Evolutionary conservation across 2,113 vertebrate genomes (phyloP), one percentile per base, ranked within the genome.

Genomic region (Regulus satrapa): DNA sequence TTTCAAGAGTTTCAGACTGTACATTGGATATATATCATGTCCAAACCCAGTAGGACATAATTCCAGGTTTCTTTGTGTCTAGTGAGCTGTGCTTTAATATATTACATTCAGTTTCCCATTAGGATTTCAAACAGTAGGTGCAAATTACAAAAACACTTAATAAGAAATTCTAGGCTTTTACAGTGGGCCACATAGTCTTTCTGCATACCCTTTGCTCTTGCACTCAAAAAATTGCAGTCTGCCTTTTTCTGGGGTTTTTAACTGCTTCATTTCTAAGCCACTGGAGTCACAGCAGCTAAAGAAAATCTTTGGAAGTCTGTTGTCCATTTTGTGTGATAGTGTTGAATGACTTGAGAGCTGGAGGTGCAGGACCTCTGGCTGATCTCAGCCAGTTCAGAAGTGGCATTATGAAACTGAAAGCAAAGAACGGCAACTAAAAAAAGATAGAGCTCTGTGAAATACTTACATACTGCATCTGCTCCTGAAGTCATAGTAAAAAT

Each of bases 1-100:
- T 91, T 89, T 55, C 63, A 51, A 41, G 78, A 40, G 83, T 94
- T 94, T 97, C 80, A 89, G 64, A 73, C 28, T 88, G 79, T 89
- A 95, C 20, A 52, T 36, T 95, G 68, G 71, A 82, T 96, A 95
- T 95, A 43, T 83, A 84, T 77, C 52, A 94, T 38, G 4, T 78
- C 67, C 88, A 95, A 73, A 41, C 8, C 4, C 54, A 80, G 14
- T 20, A 91, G 64, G 72, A 93, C 7, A 45, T 68, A 56, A 94
- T 85, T 93, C 46, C 89, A 92, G 8, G 36, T 94, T 93, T 95
- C 59, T 88, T 77, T 90, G 38, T 92, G 45, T 66, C 54, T 87
- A 68, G 29, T 88, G 93, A 96, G 56, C 31, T 95, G 28, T 88
- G 63, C 72, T 49, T 55, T 29, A 85, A 61, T 26, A 48, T 18